phyloP scores from a whole-genome alignment of 2,797 vertebrate genomes.

The Nannoperca australis region DNA sequence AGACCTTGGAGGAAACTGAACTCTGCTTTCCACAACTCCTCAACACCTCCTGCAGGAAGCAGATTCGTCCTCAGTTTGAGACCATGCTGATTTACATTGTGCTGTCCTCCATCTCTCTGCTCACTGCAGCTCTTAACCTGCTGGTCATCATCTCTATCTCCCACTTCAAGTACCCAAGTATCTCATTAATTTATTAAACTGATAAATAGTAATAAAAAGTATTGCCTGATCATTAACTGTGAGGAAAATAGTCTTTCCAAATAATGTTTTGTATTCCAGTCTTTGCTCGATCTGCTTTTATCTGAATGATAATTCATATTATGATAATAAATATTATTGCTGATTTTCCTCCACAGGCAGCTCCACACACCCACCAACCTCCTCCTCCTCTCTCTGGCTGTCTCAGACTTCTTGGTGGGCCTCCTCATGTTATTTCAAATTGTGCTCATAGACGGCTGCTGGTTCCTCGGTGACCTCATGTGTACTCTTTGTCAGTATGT shows the following conservation, averaged over 20 bases:
- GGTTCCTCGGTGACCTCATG: constrained; percentile 35
- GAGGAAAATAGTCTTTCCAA: too few species aligned
- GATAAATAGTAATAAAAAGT: background rate
- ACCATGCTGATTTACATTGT: constrained; percentile 25
- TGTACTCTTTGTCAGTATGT: too few species aligned
- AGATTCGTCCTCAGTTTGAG: background rate
- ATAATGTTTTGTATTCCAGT: background rate
- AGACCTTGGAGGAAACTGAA: constrained; percentile 12
- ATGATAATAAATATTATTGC: background rate
- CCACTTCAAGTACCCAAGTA: constrained; percentile 12
- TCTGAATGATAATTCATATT: background rate
- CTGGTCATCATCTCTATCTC: constrained; percentile 69
- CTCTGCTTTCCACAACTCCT: constrained; percentile 51
- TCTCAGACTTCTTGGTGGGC: constrained; percentile 41
- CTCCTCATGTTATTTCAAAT: constrained; percentile 37
- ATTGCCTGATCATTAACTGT: background rate
- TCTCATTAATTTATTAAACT: fast-evolving
- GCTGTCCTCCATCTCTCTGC: constrained; percentile 30
- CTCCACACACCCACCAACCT: constrained; percentile 54
- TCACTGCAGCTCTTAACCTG: constrained; percentile 79
- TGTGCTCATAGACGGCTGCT: constrained; percentile 20
- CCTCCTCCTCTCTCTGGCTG: constrained; percentile 57
- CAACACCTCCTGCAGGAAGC: constrained; percentile 37
- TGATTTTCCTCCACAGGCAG: constrained; percentile 32
- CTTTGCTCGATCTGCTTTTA: background rate